Base-by-base conservation (phyloP, 2,888 invertebrate genomes). In the Microplitis manilae region DNA sequence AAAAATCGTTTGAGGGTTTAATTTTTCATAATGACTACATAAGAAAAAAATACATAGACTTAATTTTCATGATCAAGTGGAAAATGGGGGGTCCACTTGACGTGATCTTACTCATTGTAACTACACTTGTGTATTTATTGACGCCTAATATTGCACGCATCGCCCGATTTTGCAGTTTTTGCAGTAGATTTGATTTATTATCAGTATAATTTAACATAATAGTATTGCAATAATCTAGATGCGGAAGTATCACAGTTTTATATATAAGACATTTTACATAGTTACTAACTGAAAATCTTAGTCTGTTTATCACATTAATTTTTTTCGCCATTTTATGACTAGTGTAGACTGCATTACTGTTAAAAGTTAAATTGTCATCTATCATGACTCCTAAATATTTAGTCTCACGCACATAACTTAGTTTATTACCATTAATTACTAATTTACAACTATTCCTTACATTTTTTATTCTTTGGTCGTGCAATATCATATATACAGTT, bases 151-250 rank as follows among this genome's bases (percentile, higher is more conserved):
- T 39, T 39, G 40, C 15, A 17, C 40, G 69, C 30, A 39, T 69
- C 17, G 69, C 38, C 5, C 69, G 69, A 69, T 69, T 69, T 2
- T 39, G 69, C n/a, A 69, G 15, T 41, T 69, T 69, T 40, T 69
- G 69, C 39, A 69, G 9, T 13, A 50, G 1, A 38, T 39, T 7
- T n/a, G 13, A n/a, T 17, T 40, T 17, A 69, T 68, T 7, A n/a
- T 69, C 39, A 39, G 5, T 69, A 40, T 17, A 69, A 40, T 69
- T 69, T 39, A 69, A 39, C 17, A 69, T 40, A 6, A 69, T 7
- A 7, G 30, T 69, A n/a, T 17, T 50, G 15, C 5, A 69, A 39
- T 69, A 69, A 13, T 69, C 69, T 8, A 39, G 1, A 39, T 40
- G 30, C 0, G 40, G 69, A 39, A 39, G 13, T 9, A 50, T 17